Percentiles rank a stretch among this genome's conserved stretches.
These are phyloP conservation scores for Euborellia annulipes DNA, from an alignment of 1,140 invertebrate genomes.

Conservation along the genomic window DNA sequence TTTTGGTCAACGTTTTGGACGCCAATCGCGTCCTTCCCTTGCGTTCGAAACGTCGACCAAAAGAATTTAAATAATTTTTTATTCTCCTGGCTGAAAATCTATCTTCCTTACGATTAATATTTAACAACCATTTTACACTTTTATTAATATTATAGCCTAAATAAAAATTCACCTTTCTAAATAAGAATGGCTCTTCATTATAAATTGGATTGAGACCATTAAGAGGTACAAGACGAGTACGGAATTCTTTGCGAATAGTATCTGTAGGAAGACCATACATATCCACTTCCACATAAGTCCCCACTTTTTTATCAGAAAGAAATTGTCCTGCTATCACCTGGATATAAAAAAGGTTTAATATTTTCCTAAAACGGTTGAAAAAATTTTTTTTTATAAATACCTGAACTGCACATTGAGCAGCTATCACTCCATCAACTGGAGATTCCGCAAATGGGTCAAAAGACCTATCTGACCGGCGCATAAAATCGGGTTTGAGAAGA, in stretches of 20 bases:
- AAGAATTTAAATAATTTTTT: too few species aligned
- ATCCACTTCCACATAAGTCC: constrained; percentile 98
- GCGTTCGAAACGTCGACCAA: too few species aligned
- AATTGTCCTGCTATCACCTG: constrained; percentile 98
- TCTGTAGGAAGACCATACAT: constrained; percentile 99
- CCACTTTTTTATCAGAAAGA: constrained; percentile 95
- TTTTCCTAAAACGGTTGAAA: background rate
- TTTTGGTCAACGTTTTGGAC: too few species aligned
- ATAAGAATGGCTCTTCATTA: constrained; percentile 96
- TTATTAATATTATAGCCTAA: background rate
- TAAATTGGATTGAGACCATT: constrained; percentile 97
- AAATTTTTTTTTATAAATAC: constrained; percentile 30
- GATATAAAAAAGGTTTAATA: constrained; percentile 2
- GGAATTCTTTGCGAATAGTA: constrained; percentile 96
- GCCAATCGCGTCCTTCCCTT: too few species aligned
- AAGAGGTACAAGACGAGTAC: constrained; percentile 85
- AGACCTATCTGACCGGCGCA: constrained; percentile 85
- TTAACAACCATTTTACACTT: too few species aligned
- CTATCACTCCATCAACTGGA: constrained; percentile 98
- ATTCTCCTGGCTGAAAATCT: too few species aligned
- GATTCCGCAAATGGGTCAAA: constrained; percentile 99
- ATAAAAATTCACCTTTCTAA: constrained; percentile 66
- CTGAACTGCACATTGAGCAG: constrained; percentile 93
- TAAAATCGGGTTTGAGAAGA: constrained; percentile 97
- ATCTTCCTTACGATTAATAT: too few species aligned